These are phyloP conservation scores for Polydrusus pterygomalis DNA, from an alignment of 2,888 invertebrate genomes.

Conservation along the genomic window DNA sequence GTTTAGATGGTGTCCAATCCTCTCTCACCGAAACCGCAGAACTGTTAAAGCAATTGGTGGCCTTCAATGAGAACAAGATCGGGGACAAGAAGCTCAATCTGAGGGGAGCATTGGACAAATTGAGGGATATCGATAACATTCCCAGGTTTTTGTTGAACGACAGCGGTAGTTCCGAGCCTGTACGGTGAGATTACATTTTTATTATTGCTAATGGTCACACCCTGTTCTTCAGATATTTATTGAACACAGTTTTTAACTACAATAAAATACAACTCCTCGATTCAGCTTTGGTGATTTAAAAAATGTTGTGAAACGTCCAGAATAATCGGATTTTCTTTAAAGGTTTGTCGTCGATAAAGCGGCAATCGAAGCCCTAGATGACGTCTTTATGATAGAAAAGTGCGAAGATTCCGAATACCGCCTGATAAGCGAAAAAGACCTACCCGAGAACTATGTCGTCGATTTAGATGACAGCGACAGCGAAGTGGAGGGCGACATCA, in stretches of 20 bases:
- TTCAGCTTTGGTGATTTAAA: not conserved
- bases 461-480: constrained; percentile 49
- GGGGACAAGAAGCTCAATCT: constrained; percentile 59
- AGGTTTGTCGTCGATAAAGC: constrained; percentile 56
- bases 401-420: constrained; percentile 44
- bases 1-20: constrained; percentile 49
- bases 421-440: constrained; percentile 56
- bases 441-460: constrained; percentile 56
- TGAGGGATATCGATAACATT: constrained; percentile 54
- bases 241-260: no score
- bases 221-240: no score
- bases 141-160: constrained; percentile 59
- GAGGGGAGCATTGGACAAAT: constrained; percentile 54
- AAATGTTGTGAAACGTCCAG: no score
- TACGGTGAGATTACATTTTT: constrained; percentile 54
- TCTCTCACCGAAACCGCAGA: constrained; percentile 51
- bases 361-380: constrained; percentile 50
- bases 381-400: constrained; percentile 53
- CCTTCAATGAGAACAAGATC: constrained; percentile 46
- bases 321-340: constrained; percentile 24
- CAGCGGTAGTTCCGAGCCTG: constrained; percentile 39
- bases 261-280: not conserved
- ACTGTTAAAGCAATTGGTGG: constrained; percentile 55
- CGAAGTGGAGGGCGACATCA: constrained; percentile 54
- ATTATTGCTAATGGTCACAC: not conserved